Percentiles rank a stretch among this genome's conserved stretches.
Conservation (phyloP, 2,888 invertebrate species). For the Mamestra brassicae region DNA sequence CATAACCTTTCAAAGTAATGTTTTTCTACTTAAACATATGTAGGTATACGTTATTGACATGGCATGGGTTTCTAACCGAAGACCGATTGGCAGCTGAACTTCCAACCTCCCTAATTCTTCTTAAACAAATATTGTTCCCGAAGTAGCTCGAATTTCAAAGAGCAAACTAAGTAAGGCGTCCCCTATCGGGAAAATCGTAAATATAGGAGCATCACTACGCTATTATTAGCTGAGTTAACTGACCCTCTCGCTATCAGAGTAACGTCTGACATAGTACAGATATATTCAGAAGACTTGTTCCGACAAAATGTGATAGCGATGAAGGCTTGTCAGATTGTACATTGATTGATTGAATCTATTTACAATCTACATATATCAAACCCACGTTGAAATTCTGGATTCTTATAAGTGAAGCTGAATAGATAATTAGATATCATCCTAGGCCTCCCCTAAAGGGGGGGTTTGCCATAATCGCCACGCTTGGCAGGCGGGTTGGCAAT, state of each 20-base stretch:
- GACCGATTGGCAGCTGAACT: conserved; percentile 4
- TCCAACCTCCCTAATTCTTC: background rate
- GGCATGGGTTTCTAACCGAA: background rate
- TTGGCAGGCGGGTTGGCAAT: no score
- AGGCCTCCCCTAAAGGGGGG: no score
- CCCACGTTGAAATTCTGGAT: no score
- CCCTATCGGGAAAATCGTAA: conserved; percentile 54
- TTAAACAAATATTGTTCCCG: conserved; percentile 45
- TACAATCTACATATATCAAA: no score
- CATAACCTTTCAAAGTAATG: no score
- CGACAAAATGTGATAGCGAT: background rate
- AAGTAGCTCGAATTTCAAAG: conserved; percentile 62
- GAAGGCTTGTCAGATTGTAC: conserved; percentile 4
- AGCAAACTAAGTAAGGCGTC: conserved; percentile 40
- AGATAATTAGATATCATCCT: no score
- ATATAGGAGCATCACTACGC: conserved; percentile 58
- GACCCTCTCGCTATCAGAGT: conserved; percentile 66
- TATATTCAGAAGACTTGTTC: conserved; percentile 34
- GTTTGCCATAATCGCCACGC: no score
- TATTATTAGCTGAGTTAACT: conserved; percentile 69
- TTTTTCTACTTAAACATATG: no score
- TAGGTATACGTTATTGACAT: no score
- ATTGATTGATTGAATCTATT: conserved; percentile 9
- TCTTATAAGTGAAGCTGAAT: no score
- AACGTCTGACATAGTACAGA: conserved; percentile 13